phyloP scores from a whole-genome alignment of 2,113 vertebrate genomes.

The Podilymbus podiceps region DNA sequence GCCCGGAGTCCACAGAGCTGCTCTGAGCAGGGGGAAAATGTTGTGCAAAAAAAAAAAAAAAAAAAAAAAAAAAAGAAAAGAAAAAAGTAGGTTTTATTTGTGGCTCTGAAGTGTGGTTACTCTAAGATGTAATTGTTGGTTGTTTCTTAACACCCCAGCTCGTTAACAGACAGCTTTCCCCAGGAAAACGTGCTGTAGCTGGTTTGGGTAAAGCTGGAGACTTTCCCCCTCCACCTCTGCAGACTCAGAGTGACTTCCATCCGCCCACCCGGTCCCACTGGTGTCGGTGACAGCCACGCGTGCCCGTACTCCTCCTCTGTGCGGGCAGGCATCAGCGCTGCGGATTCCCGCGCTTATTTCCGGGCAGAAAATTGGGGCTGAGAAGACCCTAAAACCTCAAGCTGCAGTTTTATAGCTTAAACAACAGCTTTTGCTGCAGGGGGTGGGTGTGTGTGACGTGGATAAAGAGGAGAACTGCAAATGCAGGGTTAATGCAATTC shows the following conservation, averaged over 20 bases:
- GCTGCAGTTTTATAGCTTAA: rapidly evolving
- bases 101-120: background rate
- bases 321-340: background rate
- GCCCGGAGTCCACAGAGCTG: background rate
- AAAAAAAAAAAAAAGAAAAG: no score
- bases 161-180: background rate
- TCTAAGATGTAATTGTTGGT: background rate
- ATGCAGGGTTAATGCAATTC: rapidly evolving
- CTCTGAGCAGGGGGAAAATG: background rate
- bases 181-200: background rate
- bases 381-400: background rate
- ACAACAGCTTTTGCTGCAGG: background rate
- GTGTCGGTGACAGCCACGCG: background rate
- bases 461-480: background rate
- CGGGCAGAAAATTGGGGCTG: background rate
- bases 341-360: rapidly evolving
- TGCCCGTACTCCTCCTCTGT: background rate
- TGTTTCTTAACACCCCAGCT: background rate
- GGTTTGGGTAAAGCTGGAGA: background rate
- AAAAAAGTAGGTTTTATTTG: background rate
- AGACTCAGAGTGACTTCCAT: rapidly evolving
- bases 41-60: background rate
- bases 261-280: background rate
- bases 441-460: rapidly evolving
- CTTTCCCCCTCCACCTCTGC: rapidly evolving